phyloP scores from a whole-genome alignment of 1,140 invertebrate species.

The Lineus longissimus region DNA sequence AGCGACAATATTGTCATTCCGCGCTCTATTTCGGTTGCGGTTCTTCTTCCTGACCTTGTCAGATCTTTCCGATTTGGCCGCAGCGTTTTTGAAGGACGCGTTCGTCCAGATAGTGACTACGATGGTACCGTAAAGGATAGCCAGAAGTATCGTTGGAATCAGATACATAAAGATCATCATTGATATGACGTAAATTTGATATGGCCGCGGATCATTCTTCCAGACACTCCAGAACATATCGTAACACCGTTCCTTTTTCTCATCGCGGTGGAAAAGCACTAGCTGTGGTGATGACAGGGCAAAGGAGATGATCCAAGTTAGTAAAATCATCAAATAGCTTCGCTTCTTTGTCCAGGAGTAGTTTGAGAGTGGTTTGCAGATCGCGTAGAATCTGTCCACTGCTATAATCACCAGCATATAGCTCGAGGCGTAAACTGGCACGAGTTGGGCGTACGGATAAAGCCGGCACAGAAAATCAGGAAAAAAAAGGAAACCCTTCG shows the following conservation, averaged over 20 bases:
- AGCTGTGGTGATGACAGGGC: not conserved
- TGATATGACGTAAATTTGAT: not conserved
- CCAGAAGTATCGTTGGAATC: not conserved
- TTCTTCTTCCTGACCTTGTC: not conserved
- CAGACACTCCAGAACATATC: not conserved
- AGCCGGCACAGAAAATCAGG: not conserved
- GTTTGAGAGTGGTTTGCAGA: conserved; percentile 15
- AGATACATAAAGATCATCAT: not conserved
- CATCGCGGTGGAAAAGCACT: not conserved
- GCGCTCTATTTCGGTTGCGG: not conserved
- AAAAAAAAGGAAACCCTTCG: not conserved
- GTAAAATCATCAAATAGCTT: not conserved
- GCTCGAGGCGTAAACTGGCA: conserved; percentile 9
- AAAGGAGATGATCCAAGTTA: not conserved
- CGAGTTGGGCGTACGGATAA: not conserved
- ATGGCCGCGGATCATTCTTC: not conserved
- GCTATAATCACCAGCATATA: conserved; percentile 18
- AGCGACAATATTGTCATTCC: not conserved
- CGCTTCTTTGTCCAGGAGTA: not conserved
- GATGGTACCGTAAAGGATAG: not conserved
- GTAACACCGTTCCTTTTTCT: not conserved
- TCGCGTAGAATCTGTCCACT: conserved; percentile 15
- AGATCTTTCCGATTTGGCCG: not conserved
- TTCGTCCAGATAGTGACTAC: not conserved
- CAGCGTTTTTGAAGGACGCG: not conserved